These are phyloP conservation scores for Hypotaenidia philippensis DNA, from an alignment of 2,797 vertebrate genomes.

Conservation along the genomic window DNA sequence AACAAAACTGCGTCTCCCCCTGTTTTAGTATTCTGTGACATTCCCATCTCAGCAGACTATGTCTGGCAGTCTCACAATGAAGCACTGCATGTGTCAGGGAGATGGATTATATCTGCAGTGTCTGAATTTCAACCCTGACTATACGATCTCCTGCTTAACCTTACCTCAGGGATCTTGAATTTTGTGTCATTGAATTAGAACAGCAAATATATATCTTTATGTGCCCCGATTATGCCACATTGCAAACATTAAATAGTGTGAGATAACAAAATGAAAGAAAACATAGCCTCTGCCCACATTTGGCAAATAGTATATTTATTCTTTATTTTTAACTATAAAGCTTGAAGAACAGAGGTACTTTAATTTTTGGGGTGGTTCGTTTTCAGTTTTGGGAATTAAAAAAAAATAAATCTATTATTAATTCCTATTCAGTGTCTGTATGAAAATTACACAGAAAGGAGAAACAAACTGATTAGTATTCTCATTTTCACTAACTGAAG, in stretches of 20 bases:
- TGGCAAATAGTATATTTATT: neutral
- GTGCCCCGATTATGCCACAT: neutral
- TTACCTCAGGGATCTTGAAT: constrained; percentile 66
- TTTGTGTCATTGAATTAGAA: constrained; percentile 61
- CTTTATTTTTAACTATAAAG: neutral
- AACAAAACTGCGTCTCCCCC: constrained; percentile 39
- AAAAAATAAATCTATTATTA: neutral
- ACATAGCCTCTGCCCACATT: neutral
- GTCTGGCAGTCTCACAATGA: constrained; percentile 94
- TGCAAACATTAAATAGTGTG: constrained; percentile 21
- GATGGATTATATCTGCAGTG: constrained; percentile 96
- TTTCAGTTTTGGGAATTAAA: neutral
- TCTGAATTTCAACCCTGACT: constrained; percentile 83
- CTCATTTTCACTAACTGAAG: neutral
- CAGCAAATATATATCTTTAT: constrained; percentile 19
- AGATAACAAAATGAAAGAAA: constrained; percentile 24
- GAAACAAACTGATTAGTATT: neutral
- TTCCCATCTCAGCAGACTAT: constrained; percentile 86
- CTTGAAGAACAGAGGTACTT: neutral
- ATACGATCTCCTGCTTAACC: constrained; percentile 58
- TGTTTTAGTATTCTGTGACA: constrained; percentile 92
- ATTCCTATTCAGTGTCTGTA: neutral
- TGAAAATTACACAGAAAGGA: neutral
- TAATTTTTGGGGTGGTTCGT: neutral
- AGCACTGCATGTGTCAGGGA: constrained; percentile 92